Evolutionary conservation across 2,113 vertebrate species (phyloP).

Genomic region (Equus przewalskii): DNA sequence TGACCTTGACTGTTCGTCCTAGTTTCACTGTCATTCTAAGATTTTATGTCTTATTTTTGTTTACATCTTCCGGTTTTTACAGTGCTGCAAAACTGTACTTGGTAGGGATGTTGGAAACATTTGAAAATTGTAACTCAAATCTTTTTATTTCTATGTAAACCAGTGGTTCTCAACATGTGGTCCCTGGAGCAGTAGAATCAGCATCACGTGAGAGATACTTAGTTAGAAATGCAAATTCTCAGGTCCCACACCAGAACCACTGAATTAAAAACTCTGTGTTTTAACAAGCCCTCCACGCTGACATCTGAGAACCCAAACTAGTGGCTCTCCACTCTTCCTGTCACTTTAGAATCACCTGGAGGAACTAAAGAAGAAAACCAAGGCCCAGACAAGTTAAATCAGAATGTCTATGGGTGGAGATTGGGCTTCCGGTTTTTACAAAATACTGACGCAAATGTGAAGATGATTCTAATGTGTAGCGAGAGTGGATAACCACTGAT

Average conservation of each 20-base stretch:
- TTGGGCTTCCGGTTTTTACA: background rate
- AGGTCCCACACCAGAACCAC: no score
- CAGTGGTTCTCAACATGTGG: background rate
- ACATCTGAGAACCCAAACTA: background rate
- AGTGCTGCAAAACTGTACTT: background rate
- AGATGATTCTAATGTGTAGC: background rate
- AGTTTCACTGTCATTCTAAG: background rate
- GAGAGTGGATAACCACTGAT: background rate
- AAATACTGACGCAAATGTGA: background rate
- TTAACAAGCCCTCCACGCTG: background rate
- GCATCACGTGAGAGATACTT: background rate
- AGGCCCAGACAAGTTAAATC: background rate
- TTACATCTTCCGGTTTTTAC: background rate
- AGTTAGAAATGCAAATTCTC: background rate
- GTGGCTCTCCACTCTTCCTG: background rate
- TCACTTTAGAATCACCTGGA: background rate
- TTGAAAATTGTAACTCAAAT: background rate
- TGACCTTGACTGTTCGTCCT: background rate
- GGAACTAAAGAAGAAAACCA: background rate
- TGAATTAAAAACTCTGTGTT: background rate
- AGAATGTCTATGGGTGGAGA: background rate
- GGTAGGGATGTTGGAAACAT: background rate
- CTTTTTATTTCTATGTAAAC: background rate
- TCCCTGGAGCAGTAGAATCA: background rate
- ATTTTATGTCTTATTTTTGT: conserved; percentile 36